A percentile compares a stretch with the other conserved stretches of the same genome.
Evolutionary conservation across 2,797 vertebrate species (phyloP).

Genomic region (Tachyglossus aculeatus): DNA sequence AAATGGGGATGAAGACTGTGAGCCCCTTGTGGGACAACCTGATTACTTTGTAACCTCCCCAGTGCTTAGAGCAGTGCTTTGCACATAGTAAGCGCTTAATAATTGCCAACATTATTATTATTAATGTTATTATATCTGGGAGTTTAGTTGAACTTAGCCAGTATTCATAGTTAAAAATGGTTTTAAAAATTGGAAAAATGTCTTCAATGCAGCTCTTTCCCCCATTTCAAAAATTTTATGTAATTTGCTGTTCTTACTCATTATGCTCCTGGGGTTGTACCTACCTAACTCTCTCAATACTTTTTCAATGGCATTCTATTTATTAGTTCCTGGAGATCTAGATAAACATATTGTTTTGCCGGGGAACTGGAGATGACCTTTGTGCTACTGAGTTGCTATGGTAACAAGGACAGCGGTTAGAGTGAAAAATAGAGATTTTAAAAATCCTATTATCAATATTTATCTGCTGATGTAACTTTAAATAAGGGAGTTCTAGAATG

Average conservation of each 20-base stretch:
- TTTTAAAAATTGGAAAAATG: neutral
- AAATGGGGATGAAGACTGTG: too few species aligned
- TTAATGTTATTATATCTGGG: too few species aligned
- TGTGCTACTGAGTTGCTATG: slow-evolving; percentile 46
- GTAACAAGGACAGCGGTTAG: slow-evolving; percentile 41
- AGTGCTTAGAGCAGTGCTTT: too few species aligned
- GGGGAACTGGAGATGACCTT: slow-evolving; percentile 6
- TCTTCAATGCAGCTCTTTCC: neutral
- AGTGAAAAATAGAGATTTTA: neutral
- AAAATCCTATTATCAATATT: neutral
- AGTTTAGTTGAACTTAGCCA: neutral
- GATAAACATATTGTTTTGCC: neutral
- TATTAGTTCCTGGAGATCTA: neutral
- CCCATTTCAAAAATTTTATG: neutral
- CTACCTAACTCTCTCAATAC: slow-evolving; percentile 12
- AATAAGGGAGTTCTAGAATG: neutral
- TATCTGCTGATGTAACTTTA: neutral
- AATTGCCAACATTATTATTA: too few species aligned
- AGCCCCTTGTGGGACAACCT: too few species aligned
- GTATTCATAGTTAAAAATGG: neutral
- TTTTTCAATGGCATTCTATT: slow-evolving; percentile 12
- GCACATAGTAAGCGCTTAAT: too few species aligned
- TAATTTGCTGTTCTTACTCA: slow-evolving; percentile 4
- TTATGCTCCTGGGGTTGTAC: slow-evolving; percentile 1
- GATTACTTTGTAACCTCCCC: too few species aligned